phyloP scores from a whole-genome alignment of 2,888 invertebrate genomes.

The Dioctria linearis region DNA sequence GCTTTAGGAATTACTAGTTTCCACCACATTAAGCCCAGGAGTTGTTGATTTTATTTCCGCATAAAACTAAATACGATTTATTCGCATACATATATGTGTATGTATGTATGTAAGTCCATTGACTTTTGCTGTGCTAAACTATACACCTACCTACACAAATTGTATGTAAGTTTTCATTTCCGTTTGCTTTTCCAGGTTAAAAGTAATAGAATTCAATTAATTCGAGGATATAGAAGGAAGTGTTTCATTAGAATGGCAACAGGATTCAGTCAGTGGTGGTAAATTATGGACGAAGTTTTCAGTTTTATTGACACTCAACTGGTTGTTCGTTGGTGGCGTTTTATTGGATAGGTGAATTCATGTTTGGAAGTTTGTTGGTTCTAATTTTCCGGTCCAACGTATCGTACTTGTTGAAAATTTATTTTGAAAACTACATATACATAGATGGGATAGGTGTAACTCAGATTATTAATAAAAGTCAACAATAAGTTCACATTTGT shows the following conservation, averaged over 20 bases:
- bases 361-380: no score
- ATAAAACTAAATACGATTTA: slow-evolving; percentile 19
- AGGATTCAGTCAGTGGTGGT: not conserved
- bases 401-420: no score
- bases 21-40: slow-evolving; percentile 17
- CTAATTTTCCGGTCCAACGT: no score
- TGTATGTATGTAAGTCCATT: not conserved
- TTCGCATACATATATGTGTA: not conserved
- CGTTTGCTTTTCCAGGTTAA: not conserved
- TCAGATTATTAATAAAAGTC: no score
- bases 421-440: no score
- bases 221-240: not conserved
- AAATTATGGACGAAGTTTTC: not conserved
- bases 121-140: not conserved
- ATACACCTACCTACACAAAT: not conserved
- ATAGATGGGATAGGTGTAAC: no score
- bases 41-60: slow-evolving; percentile 31
- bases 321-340: not conserved
- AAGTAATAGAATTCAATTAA: not conserved
- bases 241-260: not conserved
- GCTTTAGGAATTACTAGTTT: slow-evolving; percentile 33
- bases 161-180: not conserved
- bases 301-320: not conserved
- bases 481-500: no score
- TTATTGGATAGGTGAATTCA: no score